A percentile compares a stretch with the other conserved stretches of the same genome.
These are phyloP conservation scores for Charaxes varanes DNA, from an alignment of 1,140 invertebrate genomes.

Conservation along the genomic window DNA sequence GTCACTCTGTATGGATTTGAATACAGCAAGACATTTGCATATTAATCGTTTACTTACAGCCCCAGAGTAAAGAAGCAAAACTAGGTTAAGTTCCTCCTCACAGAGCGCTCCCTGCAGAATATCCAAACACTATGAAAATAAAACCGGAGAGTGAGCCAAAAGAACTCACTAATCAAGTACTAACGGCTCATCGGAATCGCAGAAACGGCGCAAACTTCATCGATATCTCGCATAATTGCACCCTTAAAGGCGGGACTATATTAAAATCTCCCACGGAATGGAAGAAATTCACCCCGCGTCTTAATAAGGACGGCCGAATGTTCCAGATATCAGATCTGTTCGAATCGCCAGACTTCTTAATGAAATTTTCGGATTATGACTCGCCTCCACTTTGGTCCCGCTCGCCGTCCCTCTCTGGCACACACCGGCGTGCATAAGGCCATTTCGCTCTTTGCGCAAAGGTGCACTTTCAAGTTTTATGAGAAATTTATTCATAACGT, in stretches of 20 bases:
- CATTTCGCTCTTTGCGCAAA: constrained; percentile 47
- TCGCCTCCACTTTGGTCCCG: constrained; percentile 28
- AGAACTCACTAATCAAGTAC: constrained; percentile 27
- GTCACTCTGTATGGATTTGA: too few relatives aligned
- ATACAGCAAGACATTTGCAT: too few relatives aligned
- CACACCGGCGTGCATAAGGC: constrained; percentile 21
- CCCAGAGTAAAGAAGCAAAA: too few relatives aligned
- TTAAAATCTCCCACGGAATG: constrained; percentile 49
- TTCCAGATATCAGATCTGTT: constrained; percentile 65
- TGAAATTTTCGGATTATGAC: constrained; percentile 72
- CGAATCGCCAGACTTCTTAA: constrained; percentile 66
- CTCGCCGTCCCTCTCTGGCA: constrained; percentile 33
- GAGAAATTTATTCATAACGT: constrained; percentile 73
- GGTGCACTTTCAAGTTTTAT: constrained; percentile 67
- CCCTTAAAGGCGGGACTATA: constrained; percentile 37
- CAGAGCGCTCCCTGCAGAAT: background rate
- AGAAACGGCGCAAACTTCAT: constrained; percentile 21
- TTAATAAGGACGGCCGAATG: constrained; percentile 62
- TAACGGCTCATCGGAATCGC: constrained; percentile 22
- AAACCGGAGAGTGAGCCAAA: constrained; percentile 14
- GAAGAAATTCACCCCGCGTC: constrained; percentile 52
- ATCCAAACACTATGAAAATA: constrained; percentile 17
- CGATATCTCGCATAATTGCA: constrained; percentile 44
- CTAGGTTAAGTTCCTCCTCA: too few relatives aligned
- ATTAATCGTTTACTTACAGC: too few relatives aligned